Conservation (phyloP, 2,888 invertebrate species). For the Nomada ferruginata region DNA sequence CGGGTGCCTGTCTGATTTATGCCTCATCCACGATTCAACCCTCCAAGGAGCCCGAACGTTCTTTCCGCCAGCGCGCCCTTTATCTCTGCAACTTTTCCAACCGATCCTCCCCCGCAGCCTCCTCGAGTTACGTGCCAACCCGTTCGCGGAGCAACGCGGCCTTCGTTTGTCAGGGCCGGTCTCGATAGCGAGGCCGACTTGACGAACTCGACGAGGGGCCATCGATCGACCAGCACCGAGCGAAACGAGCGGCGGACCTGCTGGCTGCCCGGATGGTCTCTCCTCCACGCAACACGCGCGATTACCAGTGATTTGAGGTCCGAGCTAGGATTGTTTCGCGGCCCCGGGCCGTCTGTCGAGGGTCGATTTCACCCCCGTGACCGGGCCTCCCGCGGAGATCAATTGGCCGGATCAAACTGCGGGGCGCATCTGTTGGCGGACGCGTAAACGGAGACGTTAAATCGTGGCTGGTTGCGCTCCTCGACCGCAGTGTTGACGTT, state of each 20-base stretch:
- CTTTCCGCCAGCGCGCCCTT: constrained; percentile 51
- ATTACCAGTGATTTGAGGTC: constrained; percentile 4
- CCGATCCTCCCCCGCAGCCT: not conserved
- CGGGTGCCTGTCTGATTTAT: constrained; percentile 77
- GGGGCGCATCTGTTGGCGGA: constrained; percentile 32
- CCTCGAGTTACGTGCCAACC: not conserved
- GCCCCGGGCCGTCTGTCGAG: constrained; percentile 30
- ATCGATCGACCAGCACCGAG: not conserved
- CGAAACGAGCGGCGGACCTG: too few species aligned
- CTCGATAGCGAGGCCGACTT: not conserved
- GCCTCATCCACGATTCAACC: constrained; percentile 41
- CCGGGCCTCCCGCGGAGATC: constrained; percentile 69
- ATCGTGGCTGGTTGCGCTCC: constrained; percentile 36
- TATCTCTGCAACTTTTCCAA: constrained; percentile 59
- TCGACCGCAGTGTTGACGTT: constrained; percentile 67
- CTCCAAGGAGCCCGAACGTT: constrained; percentile 45
- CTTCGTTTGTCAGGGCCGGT: too few species aligned
- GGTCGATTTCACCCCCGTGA: constrained; percentile 34
- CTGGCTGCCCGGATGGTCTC: too few species aligned
- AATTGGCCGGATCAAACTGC: constrained; percentile 63
- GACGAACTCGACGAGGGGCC: not conserved
- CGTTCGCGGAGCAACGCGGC: too few species aligned
- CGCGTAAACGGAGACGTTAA: constrained; percentile 26
- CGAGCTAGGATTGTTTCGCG: constrained; percentile 8
- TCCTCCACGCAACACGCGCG: constrained; percentile 18